Base-by-base conservation (phyloP, 2,888 invertebrate species). In the Pristionchus japonicus region DNA sequence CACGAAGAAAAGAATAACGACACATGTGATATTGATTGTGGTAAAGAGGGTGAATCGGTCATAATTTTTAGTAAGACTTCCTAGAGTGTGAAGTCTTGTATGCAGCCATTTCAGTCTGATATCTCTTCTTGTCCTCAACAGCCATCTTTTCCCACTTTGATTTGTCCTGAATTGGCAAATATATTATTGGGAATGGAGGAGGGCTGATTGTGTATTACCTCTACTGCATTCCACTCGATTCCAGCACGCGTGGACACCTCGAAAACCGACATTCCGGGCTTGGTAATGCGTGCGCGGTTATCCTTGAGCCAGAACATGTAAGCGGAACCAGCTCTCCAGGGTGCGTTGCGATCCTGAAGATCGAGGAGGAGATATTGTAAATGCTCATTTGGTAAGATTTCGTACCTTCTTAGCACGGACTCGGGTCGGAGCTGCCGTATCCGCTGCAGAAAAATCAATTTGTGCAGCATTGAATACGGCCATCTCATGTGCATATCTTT, bases 291-390 rank as follows among this genome's bases (percentile, higher is more conserved):
- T 92, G 97, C 97, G 49, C 99, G 96, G 89, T 96, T 96, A 88
- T 97, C 97, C 95, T 97, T 87, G 86, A 99, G 95, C 97, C 98
- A 99, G 91, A 98, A 92, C 97, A 99, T 97, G 95, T 97, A 99
- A 0, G 97, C 98, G 0, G 97, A 96, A 61, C 96, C 95, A 0
- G 98, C 96, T 27, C 98, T 96, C 94, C 99, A 99, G 0, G 99
- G 99, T 91, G 96, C 97, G 94, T 97, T 97, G 27, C 96, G 96
- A 94, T 98, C 98, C 96, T 96, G 96, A 95, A 84, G 27, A 27
- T 15, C 17, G 52, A n/a, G n/a, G n/a, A n/a, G n/a, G n/a, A n/a
- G n/a, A n/a, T n/a, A n/a, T n/a, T n/a, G n/a, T n/a, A n/a, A n/a
- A n/a, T n/a, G n/a, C n/a, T n/a, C n/a, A n/a, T n/a, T n/a, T n/a